phyloP scores from a whole-genome alignment of 2,113 vertebrate species.

The Ramphastos sulfuratus region DNA sequence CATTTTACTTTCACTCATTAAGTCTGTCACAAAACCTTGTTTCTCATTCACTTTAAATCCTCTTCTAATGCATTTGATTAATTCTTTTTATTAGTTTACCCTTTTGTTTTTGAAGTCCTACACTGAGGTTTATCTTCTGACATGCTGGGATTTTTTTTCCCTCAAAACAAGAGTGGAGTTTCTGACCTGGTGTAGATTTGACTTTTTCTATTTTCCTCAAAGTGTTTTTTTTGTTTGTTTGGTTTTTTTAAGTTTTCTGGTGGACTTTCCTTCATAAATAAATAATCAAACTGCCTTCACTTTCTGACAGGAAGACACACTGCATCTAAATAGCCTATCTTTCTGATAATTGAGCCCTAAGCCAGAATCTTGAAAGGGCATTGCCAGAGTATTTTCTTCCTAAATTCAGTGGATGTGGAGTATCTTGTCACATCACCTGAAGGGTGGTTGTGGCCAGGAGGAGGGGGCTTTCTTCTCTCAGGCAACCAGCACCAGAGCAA shows the following conservation, averaged over 20 bases:
- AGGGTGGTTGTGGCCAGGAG: too few species aligned
- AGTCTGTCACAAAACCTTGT: not conserved
- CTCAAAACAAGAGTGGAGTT: not conserved
- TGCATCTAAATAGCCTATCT: not conserved
- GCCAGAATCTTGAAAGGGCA: fast-evolving
- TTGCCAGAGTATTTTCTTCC: not conserved
- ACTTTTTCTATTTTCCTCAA: not conserved
- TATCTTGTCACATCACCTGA: not conserved
- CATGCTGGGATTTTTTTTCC: not conserved
- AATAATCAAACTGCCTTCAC: not conserved
- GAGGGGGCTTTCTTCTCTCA: too few species aligned
- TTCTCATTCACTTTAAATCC: not conserved
- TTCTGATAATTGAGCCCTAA: not conserved
- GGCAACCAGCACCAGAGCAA: too few species aligned
- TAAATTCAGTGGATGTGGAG: not conserved
- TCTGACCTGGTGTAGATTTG: not conserved
- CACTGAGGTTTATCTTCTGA: not conserved
- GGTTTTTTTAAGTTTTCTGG: not conserved
- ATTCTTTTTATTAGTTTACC: not conserved
- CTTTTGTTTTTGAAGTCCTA: not conserved
- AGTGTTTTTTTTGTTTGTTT: not conserved
- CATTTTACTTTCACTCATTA: not conserved
- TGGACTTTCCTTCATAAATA: not conserved
- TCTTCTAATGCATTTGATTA: not conserved
- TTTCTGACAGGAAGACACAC: not conserved